phyloP scores from a whole-genome alignment of 2,888 invertebrate species.

The Dicyrtoma fusca region DNA sequence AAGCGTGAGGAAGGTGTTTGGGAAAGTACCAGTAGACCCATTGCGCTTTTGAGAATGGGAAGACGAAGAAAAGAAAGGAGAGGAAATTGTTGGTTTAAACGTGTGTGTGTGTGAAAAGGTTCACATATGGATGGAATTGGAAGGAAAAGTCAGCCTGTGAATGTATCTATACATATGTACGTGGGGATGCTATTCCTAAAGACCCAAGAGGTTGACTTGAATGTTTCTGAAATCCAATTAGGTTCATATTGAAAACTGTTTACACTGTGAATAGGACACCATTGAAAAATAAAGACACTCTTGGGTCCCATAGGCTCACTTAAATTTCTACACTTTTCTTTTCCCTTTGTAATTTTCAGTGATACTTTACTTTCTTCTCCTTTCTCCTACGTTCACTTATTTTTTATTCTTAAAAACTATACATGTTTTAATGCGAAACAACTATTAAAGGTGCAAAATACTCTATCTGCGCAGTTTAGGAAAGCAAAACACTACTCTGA shows the following conservation, averaged over 20 bases:
- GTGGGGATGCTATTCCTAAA: conserved; percentile 12
- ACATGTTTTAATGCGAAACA: not conserved
- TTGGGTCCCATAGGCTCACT: conserved; percentile 30
- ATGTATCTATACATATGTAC: not conserved
- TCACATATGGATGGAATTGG: conserved; percentile 6
- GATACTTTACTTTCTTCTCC: not conserved
- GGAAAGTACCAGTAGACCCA: not conserved
- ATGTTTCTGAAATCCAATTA: conserved; percentile 36
- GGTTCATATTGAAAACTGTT: conserved; percentile 37
- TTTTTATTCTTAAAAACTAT: not conserved
- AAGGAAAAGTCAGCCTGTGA: too few relatives aligned
- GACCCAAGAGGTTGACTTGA: conserved; percentile 29
- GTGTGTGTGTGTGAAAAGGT: not conserved
- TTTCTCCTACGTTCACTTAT: not conserved
- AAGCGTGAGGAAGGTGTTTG: not conserved
- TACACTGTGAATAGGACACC: conserved; percentile 36
- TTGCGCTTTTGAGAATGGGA: not conserved
- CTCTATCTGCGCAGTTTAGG: too few relatives aligned
- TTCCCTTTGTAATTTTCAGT: conserved; percentile 7
- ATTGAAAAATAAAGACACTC: conserved; percentile 37
- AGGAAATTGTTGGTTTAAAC: conserved; percentile 1
- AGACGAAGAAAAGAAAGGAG: conserved; percentile 4
- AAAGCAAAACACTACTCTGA: too few relatives aligned
- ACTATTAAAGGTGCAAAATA: too few relatives aligned
- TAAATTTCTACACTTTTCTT: conserved; percentile 25